Conservation (phyloP, 2,113 vertebrate species). For the Mohoua ochrocephala region DNA sequence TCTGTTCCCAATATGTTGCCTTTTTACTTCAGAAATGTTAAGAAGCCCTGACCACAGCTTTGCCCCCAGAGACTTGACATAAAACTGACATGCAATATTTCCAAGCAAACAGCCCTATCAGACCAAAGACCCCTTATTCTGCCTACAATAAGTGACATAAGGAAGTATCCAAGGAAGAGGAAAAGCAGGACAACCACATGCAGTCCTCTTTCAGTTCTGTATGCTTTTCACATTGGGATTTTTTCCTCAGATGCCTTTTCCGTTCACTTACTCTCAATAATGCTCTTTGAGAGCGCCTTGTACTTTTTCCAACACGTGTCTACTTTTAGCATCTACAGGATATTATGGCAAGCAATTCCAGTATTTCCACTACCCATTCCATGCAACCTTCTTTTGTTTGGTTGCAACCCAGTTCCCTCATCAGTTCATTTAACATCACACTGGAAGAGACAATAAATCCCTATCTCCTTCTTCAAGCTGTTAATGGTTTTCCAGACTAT, state of each 20-base stretch:
- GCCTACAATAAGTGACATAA: not conserved
- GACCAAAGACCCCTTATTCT: not conserved
- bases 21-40: not conserved
- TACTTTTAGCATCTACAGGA: not conserved
- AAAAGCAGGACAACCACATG: not conserved
- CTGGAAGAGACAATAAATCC: not conserved
- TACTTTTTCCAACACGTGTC: accelerated
- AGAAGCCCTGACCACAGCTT: not conserved
- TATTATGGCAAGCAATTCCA: not conserved
- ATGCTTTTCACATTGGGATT: not conserved
- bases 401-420: not conserved
- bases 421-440: not conserved
- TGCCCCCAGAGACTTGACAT: not conserved
- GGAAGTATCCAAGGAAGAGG: not conserved
- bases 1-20: not conserved
- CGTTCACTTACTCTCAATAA: not conserved
- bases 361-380: not conserved
- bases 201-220: not conserved
- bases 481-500: not conserved
- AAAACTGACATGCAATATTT: not conserved
- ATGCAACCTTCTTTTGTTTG: not conserved
- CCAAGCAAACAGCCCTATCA: not conserved
- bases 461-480: not conserved
- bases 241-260: not conserved
- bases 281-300: accelerated